A percentile compares a stretch with the other conserved stretches of the same genome.
Evolutionary conservation across 2,113 vertebrate genomes (phyloP).

Genomic region (Motacilla tschutschensis): DNA sequence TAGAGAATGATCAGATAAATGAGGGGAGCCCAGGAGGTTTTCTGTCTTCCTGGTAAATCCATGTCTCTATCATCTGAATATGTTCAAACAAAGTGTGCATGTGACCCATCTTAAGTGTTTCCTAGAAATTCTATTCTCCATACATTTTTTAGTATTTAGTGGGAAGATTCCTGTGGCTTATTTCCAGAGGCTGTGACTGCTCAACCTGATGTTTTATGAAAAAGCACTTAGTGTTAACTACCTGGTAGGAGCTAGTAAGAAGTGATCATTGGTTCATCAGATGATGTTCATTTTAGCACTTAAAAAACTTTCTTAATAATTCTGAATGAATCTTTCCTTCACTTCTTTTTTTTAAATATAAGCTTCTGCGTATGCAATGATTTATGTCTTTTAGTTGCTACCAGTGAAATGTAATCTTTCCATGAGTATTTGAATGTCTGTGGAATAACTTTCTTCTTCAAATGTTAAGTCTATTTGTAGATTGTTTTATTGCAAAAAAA

Average conservation of each 20-base stretch:
- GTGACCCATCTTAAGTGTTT: neutral
- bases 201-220: neutral
- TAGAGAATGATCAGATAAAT: neutral
- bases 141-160: neutral
- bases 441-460: neutral
- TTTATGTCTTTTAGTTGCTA: neutral
- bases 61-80: neutral
- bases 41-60: neutral
- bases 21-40: neutral
- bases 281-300: neutral
- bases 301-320: neutral
- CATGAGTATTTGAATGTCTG: neutral
- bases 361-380: neutral
- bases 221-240: neutral
- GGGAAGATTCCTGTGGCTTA: neutral
- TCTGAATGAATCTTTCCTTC: neutral
- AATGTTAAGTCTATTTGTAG: neutral
- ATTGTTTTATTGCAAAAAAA: neutral
- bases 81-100: neutral
- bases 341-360: neutral
- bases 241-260: neutral
- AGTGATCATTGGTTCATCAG: neutral
- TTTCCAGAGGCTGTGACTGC: neutral
- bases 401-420: neutral
- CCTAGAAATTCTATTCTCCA: neutral